Evolutionary conservation across 2,113 vertebrate species (phyloP), one percentile per base, ranked within the genome.

Genomic region (Etheostoma spectabile): DNA sequence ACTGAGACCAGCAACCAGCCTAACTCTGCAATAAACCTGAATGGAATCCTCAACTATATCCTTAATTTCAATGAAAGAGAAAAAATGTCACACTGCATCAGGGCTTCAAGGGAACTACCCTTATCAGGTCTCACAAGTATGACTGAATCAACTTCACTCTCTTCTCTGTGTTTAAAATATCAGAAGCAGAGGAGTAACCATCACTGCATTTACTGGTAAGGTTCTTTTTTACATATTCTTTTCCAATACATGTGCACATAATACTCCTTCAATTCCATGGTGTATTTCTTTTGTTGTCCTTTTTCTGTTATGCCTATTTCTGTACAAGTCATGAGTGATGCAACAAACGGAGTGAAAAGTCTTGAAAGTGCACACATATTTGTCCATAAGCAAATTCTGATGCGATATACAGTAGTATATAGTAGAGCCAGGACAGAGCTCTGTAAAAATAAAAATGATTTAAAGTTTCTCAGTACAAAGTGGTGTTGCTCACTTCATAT

Each of bases 11-110:
- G 53, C 19, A 66, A 87, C 2, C 57, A 88, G 53, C 19, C 63
- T 90, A 71, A 87, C 81, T 69, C 62, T 91, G 71, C n/a, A 63
- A n/a, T 93, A 3, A 0, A 48, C 19, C 46, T 74, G 3, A 0
- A 5, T 0, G 0, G 1, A 3, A 11, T 15, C 12, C 0, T 13
- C 53, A 4, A 5, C 2, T 88, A 91, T 11, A 33, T 0, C 1
- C 48, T 93, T 14, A 0, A 1, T 4, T 63, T 48, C 1, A 15
- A 15, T 16, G 53, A 0, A 42, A 14, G 0, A 0, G 4, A 64
- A 6, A 18, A 5, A 22, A 24, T 0, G 1, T 74, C n/a, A 27
- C 3, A 1, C 51, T 11, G n/a, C 14, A 27, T 14, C 13, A 35
- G n/a, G 30, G 30, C 30, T 0, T 30, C 30, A 3, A 0, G 1